A percentile compares a stretch with the other conserved stretches of the same genome.
Conservation (phyloP, 2,113 vertebrate genomes). For the Gallinago jamesoni region DNA sequence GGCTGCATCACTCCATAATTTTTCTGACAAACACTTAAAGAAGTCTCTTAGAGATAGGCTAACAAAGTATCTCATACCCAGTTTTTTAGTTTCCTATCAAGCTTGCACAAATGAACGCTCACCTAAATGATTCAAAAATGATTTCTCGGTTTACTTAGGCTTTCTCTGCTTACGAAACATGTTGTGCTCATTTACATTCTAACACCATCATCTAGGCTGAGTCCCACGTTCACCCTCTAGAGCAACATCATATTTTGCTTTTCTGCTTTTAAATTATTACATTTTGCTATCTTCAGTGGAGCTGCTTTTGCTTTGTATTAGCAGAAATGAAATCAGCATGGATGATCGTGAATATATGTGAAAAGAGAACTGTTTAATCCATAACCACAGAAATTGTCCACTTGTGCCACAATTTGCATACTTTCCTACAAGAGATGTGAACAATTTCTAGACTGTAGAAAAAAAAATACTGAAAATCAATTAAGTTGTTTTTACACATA, state of each 20-base stretch:
- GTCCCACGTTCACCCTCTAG: not conserved
- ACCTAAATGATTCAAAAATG: not conserved
- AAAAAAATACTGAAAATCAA: not conserved
- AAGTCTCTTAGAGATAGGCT: not conserved
- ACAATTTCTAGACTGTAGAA: not conserved
- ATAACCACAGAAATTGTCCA: not conserved
- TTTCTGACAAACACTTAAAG: not conserved
- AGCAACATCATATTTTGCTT: not conserved
- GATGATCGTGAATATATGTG: not conserved
- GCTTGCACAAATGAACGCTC: not conserved
- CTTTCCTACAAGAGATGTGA: not conserved
- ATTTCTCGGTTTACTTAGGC: not conserved
- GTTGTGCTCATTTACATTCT: not conserved
- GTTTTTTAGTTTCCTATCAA: not conserved
- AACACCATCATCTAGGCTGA: not conserved
- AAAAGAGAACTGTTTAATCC: not conserved
- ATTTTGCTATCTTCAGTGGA: not conserved
- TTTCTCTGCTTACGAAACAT: not conserved
- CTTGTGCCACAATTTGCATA: not conserved
- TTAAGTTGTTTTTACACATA: not conserved
- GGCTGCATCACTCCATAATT: not conserved
- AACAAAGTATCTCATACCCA: not conserved
- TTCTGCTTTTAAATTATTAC: not conserved
- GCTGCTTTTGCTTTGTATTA: not conserved
- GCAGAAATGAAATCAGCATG: not conserved